phyloP scores from a whole-genome alignment of 2,888 invertebrate species.

The Mesopsocus fuscifrons region DNA sequence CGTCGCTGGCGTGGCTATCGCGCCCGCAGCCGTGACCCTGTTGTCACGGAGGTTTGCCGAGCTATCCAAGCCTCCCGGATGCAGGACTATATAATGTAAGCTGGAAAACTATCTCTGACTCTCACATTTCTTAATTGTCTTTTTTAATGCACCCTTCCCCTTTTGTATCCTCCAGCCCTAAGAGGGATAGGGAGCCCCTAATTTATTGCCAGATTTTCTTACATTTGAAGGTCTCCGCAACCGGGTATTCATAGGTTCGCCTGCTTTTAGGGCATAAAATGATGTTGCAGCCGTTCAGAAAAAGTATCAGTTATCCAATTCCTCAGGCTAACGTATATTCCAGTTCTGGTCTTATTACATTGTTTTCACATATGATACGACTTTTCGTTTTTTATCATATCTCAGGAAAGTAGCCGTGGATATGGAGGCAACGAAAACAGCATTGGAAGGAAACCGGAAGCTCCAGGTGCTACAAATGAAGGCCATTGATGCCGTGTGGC shows the following conservation, averaged over 20 bases:
- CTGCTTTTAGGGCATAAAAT: too few relatives aligned
- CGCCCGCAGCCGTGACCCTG: conserved; percentile 50
- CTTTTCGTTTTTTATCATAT: conserved; percentile 11
- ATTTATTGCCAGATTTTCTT: too few relatives aligned
- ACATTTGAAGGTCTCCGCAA: too few relatives aligned
- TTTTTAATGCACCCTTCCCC: too few relatives aligned
- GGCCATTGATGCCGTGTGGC: conserved; percentile 78
- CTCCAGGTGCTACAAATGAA: conserved; percentile 77
- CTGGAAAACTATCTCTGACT: conserved; percentile 17
- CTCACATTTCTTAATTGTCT: conserved; percentile 1
- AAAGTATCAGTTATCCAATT: too few relatives aligned
- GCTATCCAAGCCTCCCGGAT: conserved; percentile 58
- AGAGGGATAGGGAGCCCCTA: too few relatives aligned
- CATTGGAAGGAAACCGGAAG: conserved; percentile 65
- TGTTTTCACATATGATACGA: conserved; percentile 7
- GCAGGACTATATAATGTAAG: conserved; percentile 67
- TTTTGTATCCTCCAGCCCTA: too few relatives aligned
- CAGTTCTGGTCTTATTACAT: too few relatives aligned
- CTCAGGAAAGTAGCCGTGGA: conserved; percentile 58
- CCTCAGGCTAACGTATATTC: too few relatives aligned
- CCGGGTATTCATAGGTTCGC: too few relatives aligned
- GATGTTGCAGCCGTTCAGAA: too few relatives aligned
- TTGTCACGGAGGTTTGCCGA: conserved; percentile 39
- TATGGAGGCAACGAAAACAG: conserved; percentile 69
- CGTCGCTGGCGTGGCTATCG: conserved; percentile 73